phyloP scores from a whole-genome alignment of 2,888 invertebrate species.

The Cephus runcator region DNA sequence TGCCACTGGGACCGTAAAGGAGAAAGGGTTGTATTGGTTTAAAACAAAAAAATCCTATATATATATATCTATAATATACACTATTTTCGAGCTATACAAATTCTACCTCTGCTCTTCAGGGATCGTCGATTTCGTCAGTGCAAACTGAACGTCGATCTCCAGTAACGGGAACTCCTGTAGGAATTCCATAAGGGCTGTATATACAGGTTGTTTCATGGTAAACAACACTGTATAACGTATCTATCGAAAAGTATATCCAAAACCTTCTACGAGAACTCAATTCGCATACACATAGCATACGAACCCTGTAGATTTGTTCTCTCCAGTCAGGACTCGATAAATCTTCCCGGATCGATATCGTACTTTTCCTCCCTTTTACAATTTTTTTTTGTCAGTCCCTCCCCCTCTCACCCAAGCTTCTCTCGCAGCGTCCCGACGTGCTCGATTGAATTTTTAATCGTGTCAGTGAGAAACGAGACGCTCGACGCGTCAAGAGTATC shows the following conservation, averaged over 20 bases:
- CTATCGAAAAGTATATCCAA: neutral
- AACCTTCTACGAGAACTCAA: neutral
- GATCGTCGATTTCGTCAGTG: neutral
- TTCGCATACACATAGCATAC: neutral
- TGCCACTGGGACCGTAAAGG: neutral
- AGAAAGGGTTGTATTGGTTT: neutral
- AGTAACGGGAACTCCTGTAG: neutral
- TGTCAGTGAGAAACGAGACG: neutral
- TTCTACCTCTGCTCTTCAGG: neutral
- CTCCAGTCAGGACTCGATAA: neutral
- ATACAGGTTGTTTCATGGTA: neutral
- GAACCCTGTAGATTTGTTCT: neutral
- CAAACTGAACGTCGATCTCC: neutral
- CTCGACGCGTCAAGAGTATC: neutral
- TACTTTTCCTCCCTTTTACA: neutral
- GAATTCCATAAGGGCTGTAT: neutral
- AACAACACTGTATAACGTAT: neutral
- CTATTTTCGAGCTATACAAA: neutral
- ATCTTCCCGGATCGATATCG: neutral
- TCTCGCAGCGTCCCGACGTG: neutral
- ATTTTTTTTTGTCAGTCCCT: neutral
- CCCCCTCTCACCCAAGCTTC: neutral
- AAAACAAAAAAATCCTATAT: neutral
- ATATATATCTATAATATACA: neutral
- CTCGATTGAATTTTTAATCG: conserved; percentile 3